Conservation (phyloP, 2,113 vertebrate genomes). For the Parus major region DNA sequence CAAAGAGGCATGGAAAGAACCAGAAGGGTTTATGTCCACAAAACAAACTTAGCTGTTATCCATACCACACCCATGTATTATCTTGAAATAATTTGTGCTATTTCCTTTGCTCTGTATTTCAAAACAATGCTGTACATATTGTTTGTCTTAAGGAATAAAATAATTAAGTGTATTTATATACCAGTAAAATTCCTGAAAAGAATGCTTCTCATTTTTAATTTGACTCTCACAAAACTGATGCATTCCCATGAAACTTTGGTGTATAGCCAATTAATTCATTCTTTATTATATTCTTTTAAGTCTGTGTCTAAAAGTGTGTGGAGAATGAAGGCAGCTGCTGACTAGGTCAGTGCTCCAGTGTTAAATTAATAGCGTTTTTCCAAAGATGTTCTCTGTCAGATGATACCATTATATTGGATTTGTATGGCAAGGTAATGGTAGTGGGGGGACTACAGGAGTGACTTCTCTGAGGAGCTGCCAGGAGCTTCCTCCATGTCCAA, state of each 20-base stretch:
- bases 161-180: not conserved
- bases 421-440: not conserved
- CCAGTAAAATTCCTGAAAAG: not conserved
- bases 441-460: accelerated
- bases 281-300: not conserved
- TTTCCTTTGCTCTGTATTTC: not conserved
- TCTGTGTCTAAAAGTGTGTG: not conserved
- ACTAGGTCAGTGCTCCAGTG: not conserved
- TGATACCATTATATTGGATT: not conserved
- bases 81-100: not conserved
- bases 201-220: not conserved
- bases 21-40: not conserved
- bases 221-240: not conserved
- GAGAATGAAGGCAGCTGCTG: not conserved
- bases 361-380: not conserved
- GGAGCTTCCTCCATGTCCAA: not conserved
- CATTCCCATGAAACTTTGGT: not conserved
- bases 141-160: not conserved
- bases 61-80: not conserved
- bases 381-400: not conserved
- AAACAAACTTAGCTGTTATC: not conserved
- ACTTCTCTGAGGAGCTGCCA: not conserved
- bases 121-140: not conserved
- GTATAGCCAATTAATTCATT: not conserved
- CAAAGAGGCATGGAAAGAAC: not conserved